Percentiles rank a stretch among this genome's conserved stretches.
phyloP scores from a whole-genome alignment of 2,113 vertebrate species.

The Montifringilla adamsi region DNA sequence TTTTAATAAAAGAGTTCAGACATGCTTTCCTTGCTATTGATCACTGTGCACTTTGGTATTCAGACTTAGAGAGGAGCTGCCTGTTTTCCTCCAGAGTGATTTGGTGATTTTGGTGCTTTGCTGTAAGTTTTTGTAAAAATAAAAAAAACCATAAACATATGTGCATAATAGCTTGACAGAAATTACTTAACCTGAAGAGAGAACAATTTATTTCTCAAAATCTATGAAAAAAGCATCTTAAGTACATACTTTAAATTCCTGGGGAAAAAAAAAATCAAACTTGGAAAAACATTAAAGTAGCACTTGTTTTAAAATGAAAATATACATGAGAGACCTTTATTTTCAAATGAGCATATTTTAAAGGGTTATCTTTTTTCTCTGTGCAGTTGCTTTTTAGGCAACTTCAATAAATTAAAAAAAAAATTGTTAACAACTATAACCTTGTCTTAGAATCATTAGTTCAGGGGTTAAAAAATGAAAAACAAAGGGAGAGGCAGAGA shows the following conservation, averaged over 20 bases:
- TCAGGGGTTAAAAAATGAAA: neutral
- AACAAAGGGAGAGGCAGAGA: neutral
- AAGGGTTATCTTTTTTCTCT: neutral
- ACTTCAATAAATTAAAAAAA: neutral
- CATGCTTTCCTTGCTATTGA: neutral
- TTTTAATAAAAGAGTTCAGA: neutral
- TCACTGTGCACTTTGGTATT: neutral
- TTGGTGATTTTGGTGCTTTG: neutral
- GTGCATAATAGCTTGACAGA: neutral
- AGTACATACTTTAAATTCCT: neutral
- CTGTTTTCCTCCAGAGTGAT: neutral
- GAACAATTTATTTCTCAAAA: neutral
- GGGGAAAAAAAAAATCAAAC: neutral
- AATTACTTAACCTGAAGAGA: neutral
- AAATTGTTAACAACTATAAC: neutral
- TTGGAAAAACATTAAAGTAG: neutral
- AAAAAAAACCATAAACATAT: neutral
- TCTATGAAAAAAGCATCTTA: neutral
- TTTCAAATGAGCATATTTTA: neutral
- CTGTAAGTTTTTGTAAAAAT: neutral
- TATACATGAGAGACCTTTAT: neutral
- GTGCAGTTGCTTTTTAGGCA: neutral
- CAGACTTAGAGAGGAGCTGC: neutral
- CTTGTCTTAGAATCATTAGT: neutral
- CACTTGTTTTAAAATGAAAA: neutral